These are phyloP conservation scores for Cinclus cinclus DNA, from an alignment of 2,113 vertebrate genomes.

Conservation along the genomic window DNA sequence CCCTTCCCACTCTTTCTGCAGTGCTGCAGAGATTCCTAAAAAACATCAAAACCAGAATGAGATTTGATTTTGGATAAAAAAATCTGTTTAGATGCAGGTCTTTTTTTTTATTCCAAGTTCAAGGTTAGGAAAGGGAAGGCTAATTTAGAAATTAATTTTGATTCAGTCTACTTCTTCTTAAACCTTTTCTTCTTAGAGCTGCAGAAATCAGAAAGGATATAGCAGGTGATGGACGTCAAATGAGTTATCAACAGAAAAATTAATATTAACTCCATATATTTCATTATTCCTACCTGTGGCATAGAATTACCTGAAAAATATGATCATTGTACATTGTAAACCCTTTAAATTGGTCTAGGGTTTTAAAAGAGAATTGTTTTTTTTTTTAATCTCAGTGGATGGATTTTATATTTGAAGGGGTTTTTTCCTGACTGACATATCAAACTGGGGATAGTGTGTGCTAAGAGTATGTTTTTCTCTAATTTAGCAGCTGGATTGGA, in stretches of 20 bases:
- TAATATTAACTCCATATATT: background rate
- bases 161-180: background rate
- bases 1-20: background rate
- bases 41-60: background rate
- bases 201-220: background rate
- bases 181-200: background rate
- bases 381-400: background rate
- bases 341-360: background rate
- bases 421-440: background rate
- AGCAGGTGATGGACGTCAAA: background rate
- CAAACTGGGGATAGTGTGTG: background rate
- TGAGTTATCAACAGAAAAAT: background rate
- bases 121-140: background rate
- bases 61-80: background rate
- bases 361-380: background rate
- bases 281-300: background rate
- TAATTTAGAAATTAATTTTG: background rate
- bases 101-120: background rate
- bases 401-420: background rate
- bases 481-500: conserved; percentile 60
- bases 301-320: background rate
- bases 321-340: background rate
- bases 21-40: background rate
- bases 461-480: conserved; percentile 7
- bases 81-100: background rate